A percentile compares a stretch with the other conserved stretches of the same genome.
Conservation (phyloP, 2,113 vertebrate genomes). For the Chaetorhynchus papuensis region DNA sequence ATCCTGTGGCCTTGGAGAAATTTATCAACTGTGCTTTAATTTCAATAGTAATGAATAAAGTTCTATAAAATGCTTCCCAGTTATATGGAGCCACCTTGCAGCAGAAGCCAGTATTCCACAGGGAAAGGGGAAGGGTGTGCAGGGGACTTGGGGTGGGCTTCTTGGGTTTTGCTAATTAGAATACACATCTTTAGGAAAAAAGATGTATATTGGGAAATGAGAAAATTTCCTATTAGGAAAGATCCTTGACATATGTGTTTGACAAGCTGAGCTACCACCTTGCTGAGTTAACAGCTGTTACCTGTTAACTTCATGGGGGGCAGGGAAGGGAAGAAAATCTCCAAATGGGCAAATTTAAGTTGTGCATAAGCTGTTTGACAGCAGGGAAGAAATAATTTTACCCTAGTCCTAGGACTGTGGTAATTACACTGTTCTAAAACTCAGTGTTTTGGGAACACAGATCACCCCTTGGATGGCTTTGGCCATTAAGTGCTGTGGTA, state of each 20-base stretch:
- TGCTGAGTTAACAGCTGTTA: constrained; percentile 15
- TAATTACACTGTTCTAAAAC: neutral
- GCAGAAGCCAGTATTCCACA: neutral
- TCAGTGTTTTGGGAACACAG: neutral
- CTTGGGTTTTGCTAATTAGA: neutral
- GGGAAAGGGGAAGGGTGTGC: neutral
- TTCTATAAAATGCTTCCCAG: neutral
- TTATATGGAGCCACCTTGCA: neutral
- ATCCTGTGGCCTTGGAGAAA: neutral
- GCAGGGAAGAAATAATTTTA: neutral
- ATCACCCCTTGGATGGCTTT: neutral
- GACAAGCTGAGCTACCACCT: neutral
- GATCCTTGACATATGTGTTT: neutral
- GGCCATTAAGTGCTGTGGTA: neutral
- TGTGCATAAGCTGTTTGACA: neutral
- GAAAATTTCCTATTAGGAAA: neutral
- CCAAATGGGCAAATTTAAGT: neutral
- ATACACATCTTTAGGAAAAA: neutral
- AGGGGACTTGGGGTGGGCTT: neutral
- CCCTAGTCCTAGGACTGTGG: neutral
- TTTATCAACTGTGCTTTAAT: neutral
- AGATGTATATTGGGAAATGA: neutral
- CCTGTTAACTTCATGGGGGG: neutral
- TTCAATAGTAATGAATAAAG: neutral
- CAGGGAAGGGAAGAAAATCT: neutral